These are phyloP conservation scores for Heliconius hermathena DNA, from an alignment of 1,140 invertebrate species.

Conservation along the genomic window DNA sequence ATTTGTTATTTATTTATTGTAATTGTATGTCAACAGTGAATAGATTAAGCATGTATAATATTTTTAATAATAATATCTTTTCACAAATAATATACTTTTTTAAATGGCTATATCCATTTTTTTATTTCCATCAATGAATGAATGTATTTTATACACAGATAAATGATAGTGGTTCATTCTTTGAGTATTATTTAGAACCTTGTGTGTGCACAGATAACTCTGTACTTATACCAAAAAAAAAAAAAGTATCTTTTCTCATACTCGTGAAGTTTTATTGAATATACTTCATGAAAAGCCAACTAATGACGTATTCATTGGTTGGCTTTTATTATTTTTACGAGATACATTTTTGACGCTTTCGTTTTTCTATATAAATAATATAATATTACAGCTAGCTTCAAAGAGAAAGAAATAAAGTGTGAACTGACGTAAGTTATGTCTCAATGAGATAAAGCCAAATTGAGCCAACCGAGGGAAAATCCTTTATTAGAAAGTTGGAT, in stretches of 20 bases:
- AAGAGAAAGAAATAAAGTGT: slow-evolving; percentile 31
- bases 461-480: slow-evolving; percentile 29
- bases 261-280: neutral
- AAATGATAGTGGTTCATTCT: too few species aligned
- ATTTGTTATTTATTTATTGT: neutral
- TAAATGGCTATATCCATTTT: too few species aligned
- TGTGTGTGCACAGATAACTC: neutral
- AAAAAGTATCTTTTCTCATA: neutral
- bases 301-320: neutral
- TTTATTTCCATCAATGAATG: too few species aligned
- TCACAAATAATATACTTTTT: too few species aligned
- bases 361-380: slow-evolving; percentile 23
- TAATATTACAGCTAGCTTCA: slow-evolving; percentile 27
- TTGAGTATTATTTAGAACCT: neutral
- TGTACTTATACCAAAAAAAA: neutral
- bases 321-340: slow-evolving; percentile 16
- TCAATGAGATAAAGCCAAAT: slow-evolving; percentile 34
- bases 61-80: too few species aligned
- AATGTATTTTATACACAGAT: too few species aligned
- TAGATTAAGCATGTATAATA: neutral
- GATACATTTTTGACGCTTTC: neutral
- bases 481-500: slow-evolving; percentile 25
- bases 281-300: neutral
- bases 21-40: neutral
- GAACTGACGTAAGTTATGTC: slow-evolving; percentile 34